These are phyloP conservation scores for Synanthedon vespiformis DNA, from an alignment of 2,888 invertebrate species.

Conservation along the genomic window DNA sequence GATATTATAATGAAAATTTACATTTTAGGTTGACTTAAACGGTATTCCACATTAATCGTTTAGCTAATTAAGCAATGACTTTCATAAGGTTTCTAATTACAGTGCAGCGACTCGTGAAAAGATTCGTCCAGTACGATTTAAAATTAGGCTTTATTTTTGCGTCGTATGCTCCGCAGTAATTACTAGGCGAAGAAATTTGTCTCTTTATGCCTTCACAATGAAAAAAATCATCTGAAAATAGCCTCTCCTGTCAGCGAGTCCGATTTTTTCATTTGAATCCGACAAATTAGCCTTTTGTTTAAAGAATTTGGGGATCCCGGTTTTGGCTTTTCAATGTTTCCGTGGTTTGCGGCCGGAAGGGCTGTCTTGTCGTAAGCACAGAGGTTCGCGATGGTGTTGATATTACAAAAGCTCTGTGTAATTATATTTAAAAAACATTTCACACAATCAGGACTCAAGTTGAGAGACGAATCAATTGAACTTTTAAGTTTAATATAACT, in stretches of 20 bases:
- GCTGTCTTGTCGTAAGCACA: not conserved
- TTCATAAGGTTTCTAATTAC: constrained; percentile 19
- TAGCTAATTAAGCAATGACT: constrained; percentile 17
- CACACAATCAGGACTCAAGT: no score
- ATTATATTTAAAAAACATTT: no score
- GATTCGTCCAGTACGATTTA: constrained; percentile 7
- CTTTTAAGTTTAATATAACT: no score
- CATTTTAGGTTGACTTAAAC: no score
- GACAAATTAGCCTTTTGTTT: constrained; percentile 44
- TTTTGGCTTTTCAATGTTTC: constrained; percentile 4
- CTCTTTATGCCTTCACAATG: constrained; percentile 15
- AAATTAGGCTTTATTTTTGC: constrained; percentile 31
- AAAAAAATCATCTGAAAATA: constrained; percentile 19
- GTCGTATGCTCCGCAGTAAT: constrained; percentile 20
- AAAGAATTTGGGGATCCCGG: constrained; percentile 5
- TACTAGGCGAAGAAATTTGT: constrained; percentile 20
- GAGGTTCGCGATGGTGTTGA: not conserved
- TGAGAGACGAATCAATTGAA: no score
- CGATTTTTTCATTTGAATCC: constrained; percentile 7
- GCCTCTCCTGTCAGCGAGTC: constrained; percentile 12
- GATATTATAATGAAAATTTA: no score
- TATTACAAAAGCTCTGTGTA: no score
- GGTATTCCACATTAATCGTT: not conserved
- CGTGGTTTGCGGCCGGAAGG: not conserved
- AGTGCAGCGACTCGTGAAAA: constrained; percentile 13